A percentile compares a stretch with the other conserved stretches of the same genome.
Conservation (phyloP, 2,113 vertebrate species). For the Solea senegalensis region DNA sequence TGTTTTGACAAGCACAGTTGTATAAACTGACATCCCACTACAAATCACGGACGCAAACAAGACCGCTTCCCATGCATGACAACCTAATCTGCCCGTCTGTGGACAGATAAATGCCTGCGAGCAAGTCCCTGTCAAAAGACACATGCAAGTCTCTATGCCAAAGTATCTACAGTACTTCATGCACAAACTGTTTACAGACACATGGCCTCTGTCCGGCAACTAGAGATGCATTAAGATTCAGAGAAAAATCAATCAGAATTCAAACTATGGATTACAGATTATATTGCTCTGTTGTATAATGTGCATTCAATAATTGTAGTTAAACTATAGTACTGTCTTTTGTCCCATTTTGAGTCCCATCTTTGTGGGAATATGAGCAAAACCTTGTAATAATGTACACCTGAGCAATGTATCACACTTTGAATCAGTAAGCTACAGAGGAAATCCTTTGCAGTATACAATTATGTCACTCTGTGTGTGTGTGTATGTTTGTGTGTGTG, state of each 20-base stretch:
- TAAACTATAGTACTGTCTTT: background rate
- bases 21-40: constrained; percentile 1
- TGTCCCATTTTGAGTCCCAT: no score
- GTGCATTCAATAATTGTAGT: background rate
- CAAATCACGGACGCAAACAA: constrained; percentile 20
- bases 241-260: no score
- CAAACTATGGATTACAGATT: no score
- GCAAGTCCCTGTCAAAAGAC: constrained; percentile 15
- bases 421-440: constrained; percentile 5
- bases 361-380: background rate
- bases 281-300: background rate
- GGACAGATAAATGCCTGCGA: constrained; percentile 16
- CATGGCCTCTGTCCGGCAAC: background rate
- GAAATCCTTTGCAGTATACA: background rate
- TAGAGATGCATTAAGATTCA: background rate
- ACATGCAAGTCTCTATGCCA: constrained; percentile 21
- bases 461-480: constrained; percentile 2
- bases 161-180: constrained; percentile 16
- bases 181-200: constrained; percentile 6
- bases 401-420: background rate
- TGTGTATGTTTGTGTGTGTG: background rate
- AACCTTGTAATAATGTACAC: background rate
- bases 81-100: constrained; percentile 13
- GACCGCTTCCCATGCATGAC: constrained; percentile 32
- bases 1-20: background rate